phyloP scores from a whole-genome alignment of 2,113 vertebrate species.

The Percina caprodes region DNA sequence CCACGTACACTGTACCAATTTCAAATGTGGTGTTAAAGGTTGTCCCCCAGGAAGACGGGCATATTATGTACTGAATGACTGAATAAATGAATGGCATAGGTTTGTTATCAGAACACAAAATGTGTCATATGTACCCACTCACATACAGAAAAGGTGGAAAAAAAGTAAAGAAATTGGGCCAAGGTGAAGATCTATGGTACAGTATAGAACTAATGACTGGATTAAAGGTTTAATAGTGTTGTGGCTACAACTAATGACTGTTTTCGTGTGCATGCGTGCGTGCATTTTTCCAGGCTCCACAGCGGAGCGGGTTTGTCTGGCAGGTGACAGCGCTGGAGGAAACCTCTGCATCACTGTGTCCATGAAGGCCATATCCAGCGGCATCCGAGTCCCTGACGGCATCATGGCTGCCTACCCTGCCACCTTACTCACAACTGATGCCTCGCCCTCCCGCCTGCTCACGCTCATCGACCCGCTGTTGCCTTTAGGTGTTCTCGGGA shows the following conservation, averaged over 20 bases:
- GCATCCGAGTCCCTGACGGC: conserved; percentile 88
- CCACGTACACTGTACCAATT: not conserved
- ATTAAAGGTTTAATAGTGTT: not conserved
- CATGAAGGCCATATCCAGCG: conserved; percentile 87
- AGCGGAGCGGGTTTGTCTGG: conserved; percentile 88
- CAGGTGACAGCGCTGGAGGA: conserved; percentile 92
- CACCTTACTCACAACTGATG: conserved; percentile 86
- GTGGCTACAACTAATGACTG: not conserved
- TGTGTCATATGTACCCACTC: not conserved
- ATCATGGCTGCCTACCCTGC: conserved; percentile 92
- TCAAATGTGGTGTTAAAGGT: not conserved
- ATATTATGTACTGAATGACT: not conserved
- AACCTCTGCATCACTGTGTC: conserved; percentile 92
- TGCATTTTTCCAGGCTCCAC: conserved; percentile 89
- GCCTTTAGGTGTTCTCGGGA: conserved; percentile 89
- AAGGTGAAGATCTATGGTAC: no score
- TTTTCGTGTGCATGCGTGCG: no score
- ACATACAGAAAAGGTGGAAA: not conserved
- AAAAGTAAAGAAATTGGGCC: not conserved
- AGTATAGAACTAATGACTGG: not conserved
- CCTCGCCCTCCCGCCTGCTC: conserved; percentile 91
- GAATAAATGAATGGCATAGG: not conserved
- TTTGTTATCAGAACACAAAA: not conserved
- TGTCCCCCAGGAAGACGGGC: not conserved
- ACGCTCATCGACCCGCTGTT: conserved; percentile 91